Evolutionary conservation across 2,888 invertebrate species (phyloP).

Genomic region (Enoplolaimus lenunculus): DNA sequence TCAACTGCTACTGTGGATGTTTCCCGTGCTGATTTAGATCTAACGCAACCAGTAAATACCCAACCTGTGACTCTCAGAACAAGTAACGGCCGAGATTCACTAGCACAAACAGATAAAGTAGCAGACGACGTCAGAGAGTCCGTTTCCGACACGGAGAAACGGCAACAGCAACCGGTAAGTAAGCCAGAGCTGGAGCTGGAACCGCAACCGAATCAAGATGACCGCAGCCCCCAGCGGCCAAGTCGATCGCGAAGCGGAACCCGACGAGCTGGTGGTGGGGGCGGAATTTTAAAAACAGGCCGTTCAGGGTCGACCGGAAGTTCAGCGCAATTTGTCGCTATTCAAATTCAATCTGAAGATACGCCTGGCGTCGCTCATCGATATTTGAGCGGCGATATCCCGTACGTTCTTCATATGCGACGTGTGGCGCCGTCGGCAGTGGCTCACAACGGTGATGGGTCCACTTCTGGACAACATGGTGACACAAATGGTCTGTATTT

Average conservation of each 20-base stretch:
- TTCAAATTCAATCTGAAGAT: conserved; percentile 36
- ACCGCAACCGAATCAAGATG: too few species aligned
- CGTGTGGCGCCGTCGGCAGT: conserved; percentile 23
- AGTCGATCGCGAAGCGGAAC: too few species aligned
- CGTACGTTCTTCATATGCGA: conserved; percentile 39
- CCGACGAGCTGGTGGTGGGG: too few species aligned
- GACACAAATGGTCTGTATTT: background rate
- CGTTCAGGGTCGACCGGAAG: background rate
- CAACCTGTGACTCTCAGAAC: background rate
- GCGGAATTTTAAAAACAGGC: background rate
- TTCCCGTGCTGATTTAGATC: too few species aligned
- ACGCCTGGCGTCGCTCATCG: conserved; percentile 33
- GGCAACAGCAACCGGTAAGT: background rate
- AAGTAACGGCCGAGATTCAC: background rate
- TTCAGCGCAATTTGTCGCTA: conserved; percentile 23
- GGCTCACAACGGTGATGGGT: too few species aligned
- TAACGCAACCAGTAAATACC: background rate
- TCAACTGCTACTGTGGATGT: background rate
- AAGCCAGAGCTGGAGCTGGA: too few species aligned
- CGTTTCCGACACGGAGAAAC: background rate
- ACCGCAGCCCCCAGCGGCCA: too few species aligned
- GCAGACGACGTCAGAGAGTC: background rate
- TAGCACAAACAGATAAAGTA: too few species aligned
- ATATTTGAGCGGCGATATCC: conserved; percentile 33
- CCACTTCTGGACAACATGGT: too few species aligned